These are phyloP conservation scores for Sebastes matsubarae DNA, from an alignment of 2,797 vertebrate species.

Conservation along the genomic window DNA sequence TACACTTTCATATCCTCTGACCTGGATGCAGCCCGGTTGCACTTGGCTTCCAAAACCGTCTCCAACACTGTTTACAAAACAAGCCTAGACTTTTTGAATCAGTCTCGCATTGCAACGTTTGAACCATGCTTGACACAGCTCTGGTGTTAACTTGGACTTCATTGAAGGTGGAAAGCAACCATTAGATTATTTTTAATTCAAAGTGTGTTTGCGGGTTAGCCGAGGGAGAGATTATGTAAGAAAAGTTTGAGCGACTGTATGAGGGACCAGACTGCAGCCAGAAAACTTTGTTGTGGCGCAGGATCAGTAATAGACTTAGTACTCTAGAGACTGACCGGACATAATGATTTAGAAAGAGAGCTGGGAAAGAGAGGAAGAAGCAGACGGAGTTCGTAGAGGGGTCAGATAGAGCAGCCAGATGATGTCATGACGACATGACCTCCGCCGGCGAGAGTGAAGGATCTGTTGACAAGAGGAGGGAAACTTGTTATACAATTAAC, in stretches of 20 bases:
- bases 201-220: slow-evolving; percentile 10
- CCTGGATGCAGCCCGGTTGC: neutral
- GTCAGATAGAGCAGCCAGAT: slow-evolving; percentile 8
- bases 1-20: neutral
- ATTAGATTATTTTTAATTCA: neutral
- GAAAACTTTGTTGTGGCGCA: slow-evolving; percentile 27
- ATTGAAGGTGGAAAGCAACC: neutral
- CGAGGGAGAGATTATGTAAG: slow-evolving; percentile 33
- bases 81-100: neutral
- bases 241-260: neutral
- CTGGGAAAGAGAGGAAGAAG: neutral
- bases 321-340: slow-evolving; percentile 22
- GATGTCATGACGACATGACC: neutral
- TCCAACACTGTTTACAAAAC: slow-evolving; percentile 13
- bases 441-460: neutral
- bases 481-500: slow-evolving; percentile 49
- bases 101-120: neutral
- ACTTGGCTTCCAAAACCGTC: neutral
- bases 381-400: slow-evolving; percentile 14
- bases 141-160: neutral
- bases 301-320: slow-evolving; percentile 38
- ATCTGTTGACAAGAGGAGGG: slow-evolving; percentile 6
- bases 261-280: neutral
- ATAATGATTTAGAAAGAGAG: slow-evolving; percentile 20
- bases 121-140: neutral